Conservation (phyloP, 2,797 vertebrate species). For the Scomberomorus guttatus region DNA sequence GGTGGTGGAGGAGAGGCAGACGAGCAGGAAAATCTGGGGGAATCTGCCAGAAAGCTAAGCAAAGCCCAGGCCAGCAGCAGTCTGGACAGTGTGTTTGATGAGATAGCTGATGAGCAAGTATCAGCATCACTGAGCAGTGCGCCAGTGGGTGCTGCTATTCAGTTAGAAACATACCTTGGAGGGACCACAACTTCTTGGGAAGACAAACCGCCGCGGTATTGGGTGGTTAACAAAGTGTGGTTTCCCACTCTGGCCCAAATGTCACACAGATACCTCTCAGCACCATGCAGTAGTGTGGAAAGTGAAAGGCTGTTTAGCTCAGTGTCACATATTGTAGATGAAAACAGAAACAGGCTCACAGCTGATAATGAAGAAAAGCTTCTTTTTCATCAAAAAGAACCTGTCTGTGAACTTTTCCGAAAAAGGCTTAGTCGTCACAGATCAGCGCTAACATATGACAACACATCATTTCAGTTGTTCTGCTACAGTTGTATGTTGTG, state of each 20-base stretch:
- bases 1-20: too few relatives aligned
- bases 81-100: slow-evolving; percentile 7
- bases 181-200: background rate
- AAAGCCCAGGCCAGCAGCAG: background rate
- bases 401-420: background rate
- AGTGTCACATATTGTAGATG: background rate
- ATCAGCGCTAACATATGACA: background rate
- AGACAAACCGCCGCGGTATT: background rate
- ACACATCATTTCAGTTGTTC: background rate
- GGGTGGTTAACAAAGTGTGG: background rate
- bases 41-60: too few relatives aligned
- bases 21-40: too few relatives aligned
- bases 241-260: background rate
- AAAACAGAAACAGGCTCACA: slow-evolving; percentile 9
- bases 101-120: slow-evolving; percentile 1
- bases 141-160: background rate
- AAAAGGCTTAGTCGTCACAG: background rate
- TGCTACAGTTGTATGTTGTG: background rate
- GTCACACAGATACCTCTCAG: background rate
- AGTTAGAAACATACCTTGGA: too few relatives aligned
- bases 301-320: slow-evolving; percentile 3
- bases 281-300: background rate
- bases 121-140: background rate
- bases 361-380: slow-evolving; percentile 8
- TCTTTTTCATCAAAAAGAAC: slow-evolving; percentile 24